These are phyloP conservation scores for Eidolon helvum DNA, from an alignment of 2,113 vertebrate genomes.

Conservation along the genomic window DNA sequence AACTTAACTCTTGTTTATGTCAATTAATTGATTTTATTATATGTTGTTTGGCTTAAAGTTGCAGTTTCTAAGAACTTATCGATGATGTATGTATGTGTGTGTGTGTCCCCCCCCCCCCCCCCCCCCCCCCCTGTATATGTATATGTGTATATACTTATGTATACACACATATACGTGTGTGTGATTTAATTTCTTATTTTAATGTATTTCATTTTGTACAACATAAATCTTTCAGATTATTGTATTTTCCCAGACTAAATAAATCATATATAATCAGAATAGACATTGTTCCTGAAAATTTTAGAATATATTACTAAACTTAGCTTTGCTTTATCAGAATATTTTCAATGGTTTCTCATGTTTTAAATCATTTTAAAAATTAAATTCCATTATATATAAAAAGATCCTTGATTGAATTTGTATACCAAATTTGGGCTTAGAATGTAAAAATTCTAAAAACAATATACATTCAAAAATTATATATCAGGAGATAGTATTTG, in stretches of 20 bases:
- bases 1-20: neutral
- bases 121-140: no score
- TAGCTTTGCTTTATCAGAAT: neutral
- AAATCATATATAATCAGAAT: neutral
- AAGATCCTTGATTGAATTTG: constrained; percentile 28
- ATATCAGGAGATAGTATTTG: constrained; percentile 48
- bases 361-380: constrained; percentile 46
- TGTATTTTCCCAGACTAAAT: neutral
- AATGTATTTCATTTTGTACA: neutral
- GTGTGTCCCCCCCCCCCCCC: no score
- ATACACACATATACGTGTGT: neutral
- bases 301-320: neutral
- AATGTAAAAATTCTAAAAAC: constrained; percentile 17
- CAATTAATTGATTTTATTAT: neutral
- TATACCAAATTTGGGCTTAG: neutral
- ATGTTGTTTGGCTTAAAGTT: neutral
- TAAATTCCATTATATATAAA: constrained; percentile 55
- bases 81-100: neutral
- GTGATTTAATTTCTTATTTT: neutral
- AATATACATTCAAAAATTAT: constrained; percentile 3
- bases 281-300: neutral
- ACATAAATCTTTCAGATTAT: neutral
- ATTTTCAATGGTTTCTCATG: constrained; percentile 16
- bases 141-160: no score
- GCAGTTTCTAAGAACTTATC: neutral